Conservation (phyloP, 1,140 invertebrate species). For the Trichoplusia ni region DNA sequence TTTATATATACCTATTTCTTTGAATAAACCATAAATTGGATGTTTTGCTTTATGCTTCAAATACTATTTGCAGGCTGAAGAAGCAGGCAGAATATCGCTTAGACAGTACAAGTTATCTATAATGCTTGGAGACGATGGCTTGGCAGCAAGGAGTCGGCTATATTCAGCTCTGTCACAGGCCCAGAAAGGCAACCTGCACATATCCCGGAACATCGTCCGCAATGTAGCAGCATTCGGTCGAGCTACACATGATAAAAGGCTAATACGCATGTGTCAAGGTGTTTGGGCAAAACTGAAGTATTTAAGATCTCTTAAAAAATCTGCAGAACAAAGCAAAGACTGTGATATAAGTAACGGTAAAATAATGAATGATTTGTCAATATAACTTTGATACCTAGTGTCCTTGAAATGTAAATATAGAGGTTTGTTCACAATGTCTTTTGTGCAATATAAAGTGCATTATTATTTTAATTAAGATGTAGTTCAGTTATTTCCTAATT, state of each 20-base stretch:
- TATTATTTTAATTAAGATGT: no score
- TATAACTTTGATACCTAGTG: background rate
- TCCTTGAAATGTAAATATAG: no score
- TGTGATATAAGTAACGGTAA: constrained; percentile 19
- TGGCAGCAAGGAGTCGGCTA: constrained; percentile 90
- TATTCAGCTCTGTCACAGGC: constrained; percentile 94
- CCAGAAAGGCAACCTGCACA: constrained; percentile 87
- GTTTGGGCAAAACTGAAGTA: constrained; percentile 92
- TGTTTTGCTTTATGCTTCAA: no score
- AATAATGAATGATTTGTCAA: background rate
- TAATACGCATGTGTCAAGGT: constrained; percentile 91
- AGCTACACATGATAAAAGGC: constrained; percentile 81
- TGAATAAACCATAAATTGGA: no score
- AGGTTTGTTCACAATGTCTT: no score
- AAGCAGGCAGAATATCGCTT: constrained; percentile 93
- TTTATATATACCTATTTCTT: no score
- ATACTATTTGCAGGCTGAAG: constrained; percentile 87
- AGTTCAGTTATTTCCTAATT: no score
- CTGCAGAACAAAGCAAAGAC: constrained; percentile 5
- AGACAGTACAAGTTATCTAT: constrained; percentile 91
- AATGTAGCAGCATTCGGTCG: constrained; percentile 84
- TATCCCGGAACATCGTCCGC: constrained; percentile 86
- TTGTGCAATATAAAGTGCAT: no score
- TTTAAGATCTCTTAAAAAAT: constrained; percentile 55
- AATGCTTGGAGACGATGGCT: constrained; percentile 89